A percentile compares a stretch with the other conserved stretches of the same genome.
Evolutionary conservation across 2,888 invertebrate species (phyloP).

Genomic region (Ichneumoninae sp.): DNA sequence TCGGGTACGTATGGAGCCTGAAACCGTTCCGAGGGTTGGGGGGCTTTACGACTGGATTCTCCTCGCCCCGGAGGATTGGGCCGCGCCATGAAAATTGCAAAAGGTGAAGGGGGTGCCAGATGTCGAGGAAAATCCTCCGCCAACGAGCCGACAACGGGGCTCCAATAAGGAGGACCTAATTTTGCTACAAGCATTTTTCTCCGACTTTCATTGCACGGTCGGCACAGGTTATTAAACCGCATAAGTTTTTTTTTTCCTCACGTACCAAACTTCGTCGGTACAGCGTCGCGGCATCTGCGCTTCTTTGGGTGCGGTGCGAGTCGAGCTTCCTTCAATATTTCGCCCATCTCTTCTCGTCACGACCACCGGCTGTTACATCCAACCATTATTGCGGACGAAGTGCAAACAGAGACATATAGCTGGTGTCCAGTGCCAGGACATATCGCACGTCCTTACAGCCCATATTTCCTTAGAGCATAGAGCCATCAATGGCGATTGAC

Average conservation of each 20-base stretch:
- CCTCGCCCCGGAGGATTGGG: background rate
- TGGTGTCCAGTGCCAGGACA: background rate
- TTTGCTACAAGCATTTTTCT: conserved; percentile 14
- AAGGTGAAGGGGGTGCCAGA: conserved; percentile 1
- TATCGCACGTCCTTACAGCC: background rate
- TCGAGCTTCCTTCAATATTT: no score
- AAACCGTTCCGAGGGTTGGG: conserved; percentile 16
- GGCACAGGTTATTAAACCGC: conserved; percentile 20
- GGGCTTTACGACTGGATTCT: conserved; percentile 49
- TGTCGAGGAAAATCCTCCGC: background rate
- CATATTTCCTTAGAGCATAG: background rate
- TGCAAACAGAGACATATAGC: conserved; percentile 3
- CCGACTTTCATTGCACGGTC: background rate
- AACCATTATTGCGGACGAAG: background rate
- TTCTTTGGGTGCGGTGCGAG: background rate
- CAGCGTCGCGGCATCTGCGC: background rate
- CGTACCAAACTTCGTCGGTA: background rate
- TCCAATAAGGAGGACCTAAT: conserved; percentile 1
- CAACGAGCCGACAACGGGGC: background rate
- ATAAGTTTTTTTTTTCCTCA: conserved; percentile 19
- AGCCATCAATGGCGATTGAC: background rate
- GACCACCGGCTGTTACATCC: background rate
- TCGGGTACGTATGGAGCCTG: background rate
- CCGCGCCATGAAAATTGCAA: conserved; percentile 10
- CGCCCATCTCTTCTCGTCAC: background rate